Percentiles rank a stretch among this genome's conserved stretches.
Evolutionary conservation across 2,888 invertebrate genomes (phyloP).

Genomic region (Tetranychus truncatus): DNA sequence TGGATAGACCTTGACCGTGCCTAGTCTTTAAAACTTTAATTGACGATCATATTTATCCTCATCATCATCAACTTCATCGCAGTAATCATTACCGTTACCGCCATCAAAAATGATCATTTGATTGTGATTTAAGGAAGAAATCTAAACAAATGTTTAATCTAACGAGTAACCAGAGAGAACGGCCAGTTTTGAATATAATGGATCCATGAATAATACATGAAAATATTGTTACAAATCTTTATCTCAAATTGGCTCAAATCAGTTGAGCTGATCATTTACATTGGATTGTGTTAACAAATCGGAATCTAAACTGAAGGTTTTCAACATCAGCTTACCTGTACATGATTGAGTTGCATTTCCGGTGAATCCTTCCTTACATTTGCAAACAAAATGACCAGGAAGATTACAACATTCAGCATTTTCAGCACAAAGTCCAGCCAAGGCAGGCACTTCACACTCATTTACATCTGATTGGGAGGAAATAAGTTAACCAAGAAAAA

Average conservation of each 20-base stretch:
- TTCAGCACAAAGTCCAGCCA: slow-evolving; percentile 64
- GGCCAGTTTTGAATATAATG: no score
- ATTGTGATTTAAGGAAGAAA: no score
- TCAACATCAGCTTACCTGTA: slow-evolving; percentile 41
- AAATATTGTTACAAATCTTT: no score
- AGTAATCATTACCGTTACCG: not conserved
- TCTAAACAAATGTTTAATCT: no score
- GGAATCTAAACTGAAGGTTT: no score
- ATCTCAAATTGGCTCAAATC: no score
- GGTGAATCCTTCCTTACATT: slow-evolving; percentile 71
- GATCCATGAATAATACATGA: no score
- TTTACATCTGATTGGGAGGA: slow-evolving; percentile 52
- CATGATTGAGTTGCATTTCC: slow-evolving; percentile 77
- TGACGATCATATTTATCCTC: not conserved
- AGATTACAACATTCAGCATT: slow-evolving; percentile 87
- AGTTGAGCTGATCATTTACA: no score
- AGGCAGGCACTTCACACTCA: slow-evolving; percentile 71
- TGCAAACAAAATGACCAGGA: slow-evolving; percentile 81
- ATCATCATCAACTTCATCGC: not conserved
- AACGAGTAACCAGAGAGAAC: no score
- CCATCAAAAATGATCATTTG: no score
- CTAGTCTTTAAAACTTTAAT: not conserved
- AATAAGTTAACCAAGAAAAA: not conserved
- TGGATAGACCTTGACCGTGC: not conserved
- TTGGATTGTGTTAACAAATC: no score